phyloP scores from a whole-genome alignment of 2,113 vertebrate genomes.

The Aphyosemion australe region DNA sequence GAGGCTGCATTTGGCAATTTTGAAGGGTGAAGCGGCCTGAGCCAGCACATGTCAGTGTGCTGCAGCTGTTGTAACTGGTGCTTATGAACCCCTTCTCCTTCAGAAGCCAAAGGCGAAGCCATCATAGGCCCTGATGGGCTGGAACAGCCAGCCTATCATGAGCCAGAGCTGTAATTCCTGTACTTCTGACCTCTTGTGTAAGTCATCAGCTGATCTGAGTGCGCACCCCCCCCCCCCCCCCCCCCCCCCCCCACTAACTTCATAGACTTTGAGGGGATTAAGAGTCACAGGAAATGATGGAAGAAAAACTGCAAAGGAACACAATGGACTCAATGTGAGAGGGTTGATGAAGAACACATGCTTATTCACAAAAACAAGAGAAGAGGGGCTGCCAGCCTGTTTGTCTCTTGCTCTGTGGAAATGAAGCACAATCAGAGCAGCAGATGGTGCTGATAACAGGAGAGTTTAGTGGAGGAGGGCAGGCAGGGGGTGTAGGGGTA shows the following conservation, averaged over 20 bases:
- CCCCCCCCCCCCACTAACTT: conserved; percentile 21
- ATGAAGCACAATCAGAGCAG: conserved; percentile 41
- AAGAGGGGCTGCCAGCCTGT: conserved; percentile 28
- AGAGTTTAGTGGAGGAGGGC: conserved; percentile 11
- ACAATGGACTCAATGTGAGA: conserved; percentile 4
- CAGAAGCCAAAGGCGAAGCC: conserved; percentile 26
- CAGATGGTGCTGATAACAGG: conserved; percentile 61
- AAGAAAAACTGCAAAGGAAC: conserved; percentile 21
- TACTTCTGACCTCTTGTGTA: conserved; percentile 24
- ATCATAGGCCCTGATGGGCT: conserved; percentile 32
- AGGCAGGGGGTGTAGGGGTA: conserved; percentile 12
- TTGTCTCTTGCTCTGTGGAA: conserved; percentile 23
- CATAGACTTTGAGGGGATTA: conserved; percentile 21
- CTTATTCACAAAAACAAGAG: conserved; percentile 30
- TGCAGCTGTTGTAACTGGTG: conserved; percentile 24
- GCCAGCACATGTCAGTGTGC: conserved; percentile 44
- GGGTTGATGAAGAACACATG: conserved; percentile 54
- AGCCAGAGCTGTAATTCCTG: conserved; percentile 30
- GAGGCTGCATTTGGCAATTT: too few species aligned
- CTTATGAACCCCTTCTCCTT: neutral
- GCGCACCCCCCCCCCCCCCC: neutral
- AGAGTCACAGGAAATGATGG: conserved; percentile 11
- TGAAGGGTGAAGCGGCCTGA: conserved; percentile 31
- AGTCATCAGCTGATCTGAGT: conserved; percentile 37
- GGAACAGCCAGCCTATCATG: conserved; percentile 35